Percentiles rank a stretch among this genome's conserved stretches.
Conservation (phyloP, 1,140 invertebrate species). For the Berghia stephanieae region DNA sequence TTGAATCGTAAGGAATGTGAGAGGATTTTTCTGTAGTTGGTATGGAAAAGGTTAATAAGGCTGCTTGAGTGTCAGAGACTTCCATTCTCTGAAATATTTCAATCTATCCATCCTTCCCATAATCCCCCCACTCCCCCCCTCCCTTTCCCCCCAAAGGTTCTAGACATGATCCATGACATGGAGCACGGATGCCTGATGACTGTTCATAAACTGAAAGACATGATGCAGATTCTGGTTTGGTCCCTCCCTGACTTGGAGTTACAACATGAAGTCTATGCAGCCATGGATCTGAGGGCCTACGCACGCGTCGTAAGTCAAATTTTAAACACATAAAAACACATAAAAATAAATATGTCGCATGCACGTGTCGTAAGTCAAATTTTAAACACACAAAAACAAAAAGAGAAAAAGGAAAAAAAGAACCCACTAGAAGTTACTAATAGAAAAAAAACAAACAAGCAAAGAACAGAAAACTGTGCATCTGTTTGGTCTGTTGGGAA, state of each 20-base stretch:
- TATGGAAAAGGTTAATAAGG: no score
- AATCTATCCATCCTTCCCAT: neutral
- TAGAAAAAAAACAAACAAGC: no score
- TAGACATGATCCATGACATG: constrained; percentile 57
- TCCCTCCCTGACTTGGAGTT: constrained; percentile 57
- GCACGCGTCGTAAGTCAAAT: constrained; percentile 52
- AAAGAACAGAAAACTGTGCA: no score
- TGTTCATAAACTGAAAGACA: constrained; percentile 44
- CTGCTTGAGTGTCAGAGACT: no score
- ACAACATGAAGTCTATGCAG: constrained; percentile 57
- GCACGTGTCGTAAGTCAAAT: constrained; percentile 52
- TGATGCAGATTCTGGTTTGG: constrained; percentile 61
- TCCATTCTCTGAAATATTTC: constrained; percentile 25
- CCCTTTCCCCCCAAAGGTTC: constrained; percentile 42
- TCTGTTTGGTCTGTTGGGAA: no score
- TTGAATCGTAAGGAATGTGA: no score
- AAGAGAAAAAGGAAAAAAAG: no score
- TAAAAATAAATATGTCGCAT: no score
- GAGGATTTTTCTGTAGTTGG: no score
- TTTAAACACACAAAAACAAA: neutral
- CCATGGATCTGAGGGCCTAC: constrained; percentile 50
- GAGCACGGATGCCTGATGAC: constrained; percentile 53
- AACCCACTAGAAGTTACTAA: no score
- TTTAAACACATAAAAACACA: neutral
- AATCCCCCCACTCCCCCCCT: neutral